Conservation (phyloP, 2,888 invertebrate genomes). For the Ophion ventricosus region DNA sequence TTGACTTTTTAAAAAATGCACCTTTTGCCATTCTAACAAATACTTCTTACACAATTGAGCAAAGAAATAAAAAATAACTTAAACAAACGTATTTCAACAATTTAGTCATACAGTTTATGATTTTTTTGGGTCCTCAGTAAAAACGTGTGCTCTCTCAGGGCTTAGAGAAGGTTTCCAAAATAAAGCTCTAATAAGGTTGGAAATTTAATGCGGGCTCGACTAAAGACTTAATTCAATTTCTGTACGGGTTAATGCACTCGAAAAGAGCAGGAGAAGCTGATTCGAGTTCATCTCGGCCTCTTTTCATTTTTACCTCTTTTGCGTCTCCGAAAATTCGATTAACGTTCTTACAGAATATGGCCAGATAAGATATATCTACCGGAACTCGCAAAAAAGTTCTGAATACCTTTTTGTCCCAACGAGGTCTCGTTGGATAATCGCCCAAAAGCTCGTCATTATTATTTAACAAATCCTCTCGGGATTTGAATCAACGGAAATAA, state of each 20-base stretch:
- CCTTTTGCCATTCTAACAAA: too few relatives aligned
- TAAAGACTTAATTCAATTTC: background rate
- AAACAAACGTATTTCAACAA: too few relatives aligned
- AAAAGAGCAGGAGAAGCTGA: background rate
- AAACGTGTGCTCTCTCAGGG: too few relatives aligned
- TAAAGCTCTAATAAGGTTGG: background rate
- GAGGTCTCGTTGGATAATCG: conserved; percentile 15
- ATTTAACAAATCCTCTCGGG: conserved; percentile 25
- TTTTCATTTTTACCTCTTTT: conserved; percentile 21
- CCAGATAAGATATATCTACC: background rate
- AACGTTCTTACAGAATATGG: background rate
- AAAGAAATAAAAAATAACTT: too few relatives aligned
- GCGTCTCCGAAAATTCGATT: background rate
- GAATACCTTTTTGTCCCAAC: conserved; percentile 16
- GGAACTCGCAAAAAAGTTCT: background rate
- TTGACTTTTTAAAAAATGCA: too few relatives aligned
- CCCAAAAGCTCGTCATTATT: conserved; percentile 22
- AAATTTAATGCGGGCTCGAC: background rate
- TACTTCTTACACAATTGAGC: too few relatives aligned
- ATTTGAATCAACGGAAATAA: conserved; percentile 16
- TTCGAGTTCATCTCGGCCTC: conserved; percentile 1
- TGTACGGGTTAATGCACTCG: background rate
- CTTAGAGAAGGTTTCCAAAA: background rate
- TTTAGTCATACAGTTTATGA: too few relatives aligned
- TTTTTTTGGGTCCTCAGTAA: too few relatives aligned